Base-by-base conservation (phyloP, 2,113 vertebrate species). In the Menidia beryllina region DNA sequence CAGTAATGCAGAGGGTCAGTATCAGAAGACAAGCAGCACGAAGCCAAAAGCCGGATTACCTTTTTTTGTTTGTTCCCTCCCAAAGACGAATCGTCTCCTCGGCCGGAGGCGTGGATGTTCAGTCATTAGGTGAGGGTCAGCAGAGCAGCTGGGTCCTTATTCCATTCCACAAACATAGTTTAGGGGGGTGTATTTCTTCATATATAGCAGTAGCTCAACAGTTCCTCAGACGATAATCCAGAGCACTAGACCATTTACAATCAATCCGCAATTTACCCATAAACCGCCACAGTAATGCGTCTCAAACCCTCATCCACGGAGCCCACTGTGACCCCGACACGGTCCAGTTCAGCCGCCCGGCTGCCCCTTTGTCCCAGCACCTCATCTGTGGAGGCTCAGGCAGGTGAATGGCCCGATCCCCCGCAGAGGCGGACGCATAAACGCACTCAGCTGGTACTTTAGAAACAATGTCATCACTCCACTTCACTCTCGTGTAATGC, bases 391-490 rank as follows among this genome's bases (percentile, higher is more conserved):
- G 51, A 30, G 64, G 71, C 77, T 30, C 39, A 15, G 74, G 71
- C 78, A 63, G 74, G 60, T 85, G 62, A 81, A 66, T 72, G 20
- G 57, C 52, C 77, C 52, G n/a, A 52, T 58, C 71, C 61, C 62
- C 74, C 57, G 56, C 48, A 72, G 62, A 51, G 74, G 54, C 23
- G 9, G 63, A 72, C 71, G 83, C 84, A 79, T 64, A 77, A 81
- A 84, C 80, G 82, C 84, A 83, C 79, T 84, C 82, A 86, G 82
- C 78, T 79, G 82, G 36, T 77, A 34, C 79, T 64, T n/a, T 49
- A 53, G 81, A 77, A 81, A 89, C 88, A 87, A 86, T 90, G 89
- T 93, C 89, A 92, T 91, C 92, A 89, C 82, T 76, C 80, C 47
- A 63, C 83, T 83, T 91, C 86, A 60, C 75, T 87, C 79, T 79